Percentiles rank a stretch among this genome's conserved stretches.
Evolutionary conservation across 2,888 invertebrate species (phyloP).

Genomic region (Plusia festucae): DNA sequence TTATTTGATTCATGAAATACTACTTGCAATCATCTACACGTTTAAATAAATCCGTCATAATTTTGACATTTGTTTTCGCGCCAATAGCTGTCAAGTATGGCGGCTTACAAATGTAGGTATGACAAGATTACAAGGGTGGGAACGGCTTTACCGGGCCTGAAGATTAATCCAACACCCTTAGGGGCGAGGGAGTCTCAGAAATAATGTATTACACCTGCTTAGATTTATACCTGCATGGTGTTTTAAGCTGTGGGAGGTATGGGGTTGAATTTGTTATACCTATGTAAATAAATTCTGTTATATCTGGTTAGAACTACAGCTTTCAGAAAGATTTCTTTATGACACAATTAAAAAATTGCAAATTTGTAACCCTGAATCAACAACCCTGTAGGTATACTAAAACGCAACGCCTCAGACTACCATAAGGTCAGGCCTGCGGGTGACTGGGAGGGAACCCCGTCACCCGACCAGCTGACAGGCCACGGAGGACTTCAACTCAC

Average conservation of each 20-base stretch:
- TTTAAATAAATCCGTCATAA: constrained; percentile 67
- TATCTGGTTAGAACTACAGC: too few relatives aligned
- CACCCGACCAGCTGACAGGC: too few relatives aligned
- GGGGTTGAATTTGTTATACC: constrained; percentile 14
- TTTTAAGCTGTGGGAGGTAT: background rate
- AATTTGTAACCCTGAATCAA: too few relatives aligned
- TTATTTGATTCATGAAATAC: background rate
- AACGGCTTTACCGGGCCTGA: constrained; percentile 78
- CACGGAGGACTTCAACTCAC: too few relatives aligned
- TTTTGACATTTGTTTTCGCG: constrained; percentile 81
- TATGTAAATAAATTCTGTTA: too few relatives aligned
- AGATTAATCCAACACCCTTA: constrained; percentile 78
- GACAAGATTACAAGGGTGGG: constrained; percentile 77
- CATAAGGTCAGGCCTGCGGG: too few relatives aligned
- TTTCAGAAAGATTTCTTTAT: too few relatives aligned
- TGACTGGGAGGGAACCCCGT: too few relatives aligned
- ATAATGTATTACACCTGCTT: constrained; percentile 60
- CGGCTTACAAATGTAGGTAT: constrained; percentile 74
- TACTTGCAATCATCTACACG: constrained; percentile 25
- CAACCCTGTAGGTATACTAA: too few relatives aligned
- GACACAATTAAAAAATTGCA: too few relatives aligned
- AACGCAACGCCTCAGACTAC: too few relatives aligned
- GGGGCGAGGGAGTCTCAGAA: constrained; percentile 57
- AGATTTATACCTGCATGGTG: constrained; percentile 44
- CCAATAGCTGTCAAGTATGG: constrained; percentile 79